A percentile compares a stretch with the other conserved stretches of the same genome.
Evolutionary conservation across 2,797 vertebrate genomes (phyloP).

Genomic region (Setipinna tenuifilis): DNA sequence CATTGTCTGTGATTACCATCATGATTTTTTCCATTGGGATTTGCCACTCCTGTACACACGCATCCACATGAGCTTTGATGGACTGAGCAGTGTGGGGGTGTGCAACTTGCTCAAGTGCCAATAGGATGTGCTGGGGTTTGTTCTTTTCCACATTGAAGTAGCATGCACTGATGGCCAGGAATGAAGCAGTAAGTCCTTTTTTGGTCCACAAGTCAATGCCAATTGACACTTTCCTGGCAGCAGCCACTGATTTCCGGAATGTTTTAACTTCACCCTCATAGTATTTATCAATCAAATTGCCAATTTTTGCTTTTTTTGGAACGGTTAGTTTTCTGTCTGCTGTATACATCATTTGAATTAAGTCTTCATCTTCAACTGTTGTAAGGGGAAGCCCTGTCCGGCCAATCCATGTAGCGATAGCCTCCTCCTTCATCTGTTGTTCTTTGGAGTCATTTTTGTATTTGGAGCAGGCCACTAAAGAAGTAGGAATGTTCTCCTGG

Average conservation of each 20-base stretch:
- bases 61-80: too few species aligned
- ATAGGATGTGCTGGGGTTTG: constrained; percentile 50
- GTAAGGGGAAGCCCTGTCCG: constrained; percentile 40
- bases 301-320: constrained; percentile 50
- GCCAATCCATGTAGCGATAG: constrained; percentile 42
- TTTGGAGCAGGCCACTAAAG: constrained; percentile 12
- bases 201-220: constrained; percentile 45
- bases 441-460: constrained; percentile 36
- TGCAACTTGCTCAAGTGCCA: constrained; percentile 50
- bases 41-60: constrained; percentile 35
- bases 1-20: constrained; percentile 49
- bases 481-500: constrained; percentile 26
- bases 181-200: constrained; percentile 49
- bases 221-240: constrained; percentile 33
- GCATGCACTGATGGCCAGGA: too few species aligned
- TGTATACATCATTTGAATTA: constrained; percentile 47
- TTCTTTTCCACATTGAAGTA: too few species aligned
- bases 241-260: constrained; percentile 37
- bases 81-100: constrained; percentile 48
- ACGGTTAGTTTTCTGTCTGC: constrained; percentile 44
- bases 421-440: constrained; percentile 39
- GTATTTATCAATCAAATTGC: constrained; percentile 41
- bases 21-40: constrained; percentile 45
- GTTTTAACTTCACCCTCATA: constrained; percentile 46
- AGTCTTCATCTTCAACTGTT: constrained; percentile 48